These are phyloP conservation scores for Stylophora pistillata DNA, from an alignment of 64 coral and sea anemone species.

Conservation along the genomic window DNA sequence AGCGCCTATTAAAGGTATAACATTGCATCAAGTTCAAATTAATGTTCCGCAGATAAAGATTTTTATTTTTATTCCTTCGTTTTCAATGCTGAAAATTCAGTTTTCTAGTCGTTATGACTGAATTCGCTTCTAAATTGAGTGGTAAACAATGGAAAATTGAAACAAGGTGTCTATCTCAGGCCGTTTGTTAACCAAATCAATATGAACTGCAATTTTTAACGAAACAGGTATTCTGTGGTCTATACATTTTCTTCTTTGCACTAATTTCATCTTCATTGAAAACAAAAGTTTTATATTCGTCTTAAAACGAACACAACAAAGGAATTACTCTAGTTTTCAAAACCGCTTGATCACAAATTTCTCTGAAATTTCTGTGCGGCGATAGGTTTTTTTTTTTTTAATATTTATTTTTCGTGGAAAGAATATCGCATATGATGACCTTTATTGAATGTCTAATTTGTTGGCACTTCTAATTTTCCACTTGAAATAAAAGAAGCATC, in stretches of 20 bases:
- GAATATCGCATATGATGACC: not conserved
- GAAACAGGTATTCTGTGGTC: no score
- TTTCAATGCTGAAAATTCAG: not conserved
- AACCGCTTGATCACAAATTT: not conserved
- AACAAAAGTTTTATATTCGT: no score
- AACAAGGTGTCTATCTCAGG: not conserved
- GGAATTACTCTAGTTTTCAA: no score
- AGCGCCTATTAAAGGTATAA: not conserved
- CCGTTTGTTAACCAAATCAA: no score
- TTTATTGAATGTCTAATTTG: not conserved
- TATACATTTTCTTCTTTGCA: no score
- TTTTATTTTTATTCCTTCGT: not conserved
- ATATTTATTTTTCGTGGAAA: not conserved
- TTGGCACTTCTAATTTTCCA: not conserved
- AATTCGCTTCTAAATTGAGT: not conserved
- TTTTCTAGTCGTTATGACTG: not conserved
- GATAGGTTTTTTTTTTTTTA: not conserved
- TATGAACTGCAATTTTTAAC: no score
- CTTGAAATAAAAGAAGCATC: conserved; percentile 4
- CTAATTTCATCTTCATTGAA: no score
- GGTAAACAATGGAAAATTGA: not conserved
- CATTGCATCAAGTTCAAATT: not conserved
- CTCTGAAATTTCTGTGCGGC: not conserved
- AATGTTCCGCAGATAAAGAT: not conserved
- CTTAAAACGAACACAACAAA: no score